These are phyloP conservation scores for Xiphophorus hellerii DNA, from an alignment of 2,113 vertebrate genomes.

Conservation along the genomic window DNA sequence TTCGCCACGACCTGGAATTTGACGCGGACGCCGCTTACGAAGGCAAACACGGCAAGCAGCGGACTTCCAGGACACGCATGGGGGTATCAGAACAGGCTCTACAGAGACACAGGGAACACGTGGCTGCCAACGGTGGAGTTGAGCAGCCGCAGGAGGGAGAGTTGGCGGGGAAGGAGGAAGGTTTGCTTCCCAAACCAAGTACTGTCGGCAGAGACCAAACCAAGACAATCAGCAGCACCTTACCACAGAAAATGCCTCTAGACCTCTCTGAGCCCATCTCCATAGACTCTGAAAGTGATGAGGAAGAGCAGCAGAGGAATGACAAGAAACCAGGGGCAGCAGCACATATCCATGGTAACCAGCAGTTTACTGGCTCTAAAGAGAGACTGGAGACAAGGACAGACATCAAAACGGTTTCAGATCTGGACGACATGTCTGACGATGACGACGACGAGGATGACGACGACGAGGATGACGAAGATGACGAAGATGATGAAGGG, in stretches of 20 bases:
- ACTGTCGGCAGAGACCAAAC: constrained; percentile 65
- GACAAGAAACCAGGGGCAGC: constrained; percentile 67
- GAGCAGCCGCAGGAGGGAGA: constrained; percentile 15
- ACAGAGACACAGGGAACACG: constrained; percentile 47
- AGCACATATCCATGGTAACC: constrained; percentile 55
- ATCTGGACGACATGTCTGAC: constrained; percentile 60
- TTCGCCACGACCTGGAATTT: constrained; percentile 89
- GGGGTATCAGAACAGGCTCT: constrained; percentile 77
- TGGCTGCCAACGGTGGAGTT: constrained; percentile 53
- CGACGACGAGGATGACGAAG: constrained; percentile 80
- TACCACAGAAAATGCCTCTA: constrained; percentile 64
- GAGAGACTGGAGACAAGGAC: constrained; percentile 49
- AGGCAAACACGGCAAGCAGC: constrained; percentile 73
- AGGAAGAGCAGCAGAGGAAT: constrained; percentile 57
- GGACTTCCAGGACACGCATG: constrained; percentile 84
- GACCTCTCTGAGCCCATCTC: constrained; percentile 76
- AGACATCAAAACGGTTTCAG: constrained; percentile 59
- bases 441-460: constrained; percentile 73
- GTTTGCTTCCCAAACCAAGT: constrained; percentile 37
- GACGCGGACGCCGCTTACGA: constrained; percentile 82
- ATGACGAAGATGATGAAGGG: constrained; percentile 84
- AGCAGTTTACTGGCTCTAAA: constrained; percentile 22
- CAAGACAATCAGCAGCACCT: constrained; percentile 72
- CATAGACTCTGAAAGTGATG: constrained; percentile 79
- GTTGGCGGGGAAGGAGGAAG: neutral